Evolutionary conservation across 2,797 vertebrate species (phyloP).

Genomic region (Neosilurus hyrtlii): DNA sequence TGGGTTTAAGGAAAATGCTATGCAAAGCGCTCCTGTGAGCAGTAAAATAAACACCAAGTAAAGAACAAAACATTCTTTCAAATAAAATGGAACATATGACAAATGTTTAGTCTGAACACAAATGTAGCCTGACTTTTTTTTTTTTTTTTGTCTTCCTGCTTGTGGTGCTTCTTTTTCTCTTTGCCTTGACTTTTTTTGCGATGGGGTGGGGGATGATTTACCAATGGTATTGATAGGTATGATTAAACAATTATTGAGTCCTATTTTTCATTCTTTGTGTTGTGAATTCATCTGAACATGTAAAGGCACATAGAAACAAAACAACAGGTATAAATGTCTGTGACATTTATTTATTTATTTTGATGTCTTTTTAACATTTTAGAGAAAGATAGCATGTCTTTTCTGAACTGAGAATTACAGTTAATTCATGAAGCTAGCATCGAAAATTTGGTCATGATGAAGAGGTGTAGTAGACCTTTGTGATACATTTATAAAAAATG

Average conservation of each 20-base stretch:
- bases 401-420: background rate
- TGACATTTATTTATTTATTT: background rate
- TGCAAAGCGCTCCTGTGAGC: conserved; percentile 61
- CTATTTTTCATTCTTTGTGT: conserved; percentile 29
- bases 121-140: conserved; percentile 58
- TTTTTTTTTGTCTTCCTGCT: conserved; percentile 43
- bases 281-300: conserved; percentile 27
- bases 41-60: conserved; percentile 53
- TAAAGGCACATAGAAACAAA: background rate
- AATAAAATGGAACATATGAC: conserved; percentile 62
- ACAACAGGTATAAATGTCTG: background rate
- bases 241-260: conserved; percentile 52
- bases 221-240: conserved; percentile 40
- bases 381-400: background rate
- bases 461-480: background rate
- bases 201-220: conserved; percentile 41
- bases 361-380: background rate
- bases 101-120: conserved; percentile 64
- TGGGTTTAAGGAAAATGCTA: conserved; percentile 57
- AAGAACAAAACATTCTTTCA: conserved; percentile 64
- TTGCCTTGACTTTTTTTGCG: conserved; percentile 34
- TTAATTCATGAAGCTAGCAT: too few species aligned
- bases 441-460: background rate
- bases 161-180: conserved; percentile 48
- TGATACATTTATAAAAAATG: too few species aligned